Evolutionary conservation across 2,113 vertebrate species (phyloP), one percentile per base, ranked within the genome.

Genomic region (Lepus europaeus): DNA sequence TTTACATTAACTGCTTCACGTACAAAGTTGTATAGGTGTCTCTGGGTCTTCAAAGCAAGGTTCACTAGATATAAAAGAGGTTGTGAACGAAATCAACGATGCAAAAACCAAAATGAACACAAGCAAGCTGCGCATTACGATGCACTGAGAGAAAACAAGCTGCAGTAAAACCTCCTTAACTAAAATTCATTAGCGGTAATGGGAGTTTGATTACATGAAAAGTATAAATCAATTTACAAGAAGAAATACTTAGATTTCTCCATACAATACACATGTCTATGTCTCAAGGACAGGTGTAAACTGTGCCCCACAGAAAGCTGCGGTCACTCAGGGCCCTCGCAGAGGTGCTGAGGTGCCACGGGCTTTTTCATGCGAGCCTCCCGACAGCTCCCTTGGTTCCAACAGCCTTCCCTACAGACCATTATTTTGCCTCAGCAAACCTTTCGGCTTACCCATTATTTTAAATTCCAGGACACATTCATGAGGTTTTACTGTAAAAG

Each of bases 401-500:
- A n/a, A n/a, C n/a, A 64, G 79, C 19, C 33, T 91, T 91, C 91
- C 72, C 89, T 36, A 87, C 20, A 25, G 27, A 66, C 53, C 64
- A 66, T 10, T 78, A 83, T 79, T 85, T 23, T 85, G 77, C 72
- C 80, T 73, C 91, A 91, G 31, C 59, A 96, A 95, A 85, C 12
- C 39, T 59, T 96, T 94, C 33, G 10, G 45, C 33, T 89, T 89
- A 89, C 53, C 89, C 64, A 63, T 69, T 85, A 79, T 64, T 59
- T 92, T 96, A 86, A 93, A 63, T 64, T 90, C 80, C 29, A 90
- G 49, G 78, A 95, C 64, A 22, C 85, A 93, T 88, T 77, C 96
- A 97, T 76, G 88, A 95, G 79, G 86, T 90, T 97, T 92, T 91
- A 92, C 92, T 83, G 11, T 85, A 83, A 93, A 95, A 82, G 63